phyloP scores from a whole-genome alignment of 2,888 invertebrate species.

The Oligia latruncula region DNA sequence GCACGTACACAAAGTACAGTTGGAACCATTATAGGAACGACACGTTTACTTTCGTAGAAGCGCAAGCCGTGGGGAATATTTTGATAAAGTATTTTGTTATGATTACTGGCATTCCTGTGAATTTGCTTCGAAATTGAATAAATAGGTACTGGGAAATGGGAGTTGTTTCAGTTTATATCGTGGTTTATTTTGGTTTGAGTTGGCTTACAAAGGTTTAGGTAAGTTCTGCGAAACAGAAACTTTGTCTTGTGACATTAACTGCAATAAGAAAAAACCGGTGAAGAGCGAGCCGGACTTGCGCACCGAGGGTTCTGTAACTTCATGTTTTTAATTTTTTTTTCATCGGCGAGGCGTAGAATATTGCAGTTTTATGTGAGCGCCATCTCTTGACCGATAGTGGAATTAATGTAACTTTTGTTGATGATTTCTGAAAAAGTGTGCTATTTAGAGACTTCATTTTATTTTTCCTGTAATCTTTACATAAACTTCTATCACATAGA shows the following conservation, averaged over 20 bases:
- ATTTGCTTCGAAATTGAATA: slow-evolving; percentile 23
- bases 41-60: slow-evolving; percentile 50
- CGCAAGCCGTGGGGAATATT: slow-evolving; percentile 24
- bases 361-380: too few species aligned
- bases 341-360: too few species aligned
- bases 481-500: too few species aligned
- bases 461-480: too few species aligned
- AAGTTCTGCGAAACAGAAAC: slow-evolving; percentile 1
- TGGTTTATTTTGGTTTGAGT: background rate
- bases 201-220: slow-evolving; percentile 8
- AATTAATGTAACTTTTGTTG: too few species aligned
- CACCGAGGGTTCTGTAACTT: too few species aligned
- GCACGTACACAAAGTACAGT: slow-evolving; percentile 58
- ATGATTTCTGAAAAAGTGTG: too few species aligned
- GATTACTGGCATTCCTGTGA: slow-evolving; percentile 28
- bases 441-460: too few species aligned
- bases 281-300: too few species aligned
- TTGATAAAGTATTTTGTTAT: slow-evolving; percentile 24
- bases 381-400: too few species aligned
- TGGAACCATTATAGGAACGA: slow-evolving; percentile 45
- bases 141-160: background rate
- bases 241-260: background rate
- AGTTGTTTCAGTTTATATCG: background rate
- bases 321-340: too few species aligned
- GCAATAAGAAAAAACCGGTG: background rate